Base-by-base conservation (phyloP, 1,140 invertebrate genomes). In the Scaptomyza hsui region DNA sequence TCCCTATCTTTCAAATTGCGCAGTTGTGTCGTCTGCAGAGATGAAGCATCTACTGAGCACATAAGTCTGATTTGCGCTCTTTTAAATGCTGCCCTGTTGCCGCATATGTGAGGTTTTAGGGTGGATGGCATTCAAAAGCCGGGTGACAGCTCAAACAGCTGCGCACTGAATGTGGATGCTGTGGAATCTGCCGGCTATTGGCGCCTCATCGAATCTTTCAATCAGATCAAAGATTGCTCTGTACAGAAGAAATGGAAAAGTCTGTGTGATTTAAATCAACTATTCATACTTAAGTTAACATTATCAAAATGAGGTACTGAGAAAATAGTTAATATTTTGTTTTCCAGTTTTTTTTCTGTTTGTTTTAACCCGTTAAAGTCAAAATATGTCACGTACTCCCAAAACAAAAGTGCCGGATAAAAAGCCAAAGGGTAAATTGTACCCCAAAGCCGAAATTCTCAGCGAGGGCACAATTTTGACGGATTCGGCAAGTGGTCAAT, bases 371-470 rank as follows among this genome's bases (percentile, higher is more conserved):
- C n/a, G n/a, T n/a, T n/a, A n/a, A n/a, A n/a, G n/a, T n/a, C n/a
- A n/a, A n/a, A 73, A 48, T 45, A 90, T 90, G 89, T 85, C 89
- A 15, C 83, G 88, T 44, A 72, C 51, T 10, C 70, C 44, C 1
- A 89, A 81, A 59, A 49, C 63, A 9, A 90, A 83, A 44, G 57
- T 49, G 72, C 67, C n/a, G n/a, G n/a, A n/a, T 0, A 93, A 93
- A 39, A 94, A 93, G 75, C 94, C 93, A 75, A 95, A 95, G 91
- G 41, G 93, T 74, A 95, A 95, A 91, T 93, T 94, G 15, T 96
- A 96, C 90, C 93, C 94, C 91, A 93, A 95, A 92, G 95, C 95
- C 2, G 94, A 96, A 72, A 94, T 95, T 32, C 94, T 98, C 59
- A 94, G 95, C 18, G 89, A 92, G 37, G 97, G 97, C 19, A 95